Conservation (phyloP, 2,113 vertebrate species). For the Alethe diademata region DNA sequence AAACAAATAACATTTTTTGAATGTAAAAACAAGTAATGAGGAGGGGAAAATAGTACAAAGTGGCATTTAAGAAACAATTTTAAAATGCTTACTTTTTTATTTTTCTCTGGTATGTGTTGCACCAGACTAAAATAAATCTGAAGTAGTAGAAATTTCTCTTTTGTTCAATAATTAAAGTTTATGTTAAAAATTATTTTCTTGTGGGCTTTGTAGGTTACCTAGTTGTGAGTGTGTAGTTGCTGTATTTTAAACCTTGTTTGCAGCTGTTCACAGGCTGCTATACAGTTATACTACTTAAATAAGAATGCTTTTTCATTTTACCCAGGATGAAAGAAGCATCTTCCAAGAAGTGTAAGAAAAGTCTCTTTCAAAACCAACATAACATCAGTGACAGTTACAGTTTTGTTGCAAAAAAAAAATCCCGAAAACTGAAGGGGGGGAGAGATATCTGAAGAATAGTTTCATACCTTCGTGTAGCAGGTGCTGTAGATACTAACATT, state of each 20-base stretch:
- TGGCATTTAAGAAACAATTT: neutral
- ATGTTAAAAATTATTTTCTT: neutral
- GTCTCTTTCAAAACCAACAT: neutral
- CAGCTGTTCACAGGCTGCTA: neutral
- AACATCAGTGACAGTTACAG: neutral
- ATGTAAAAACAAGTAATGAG: neutral
- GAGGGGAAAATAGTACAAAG: neutral
- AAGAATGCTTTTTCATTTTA: neutral
- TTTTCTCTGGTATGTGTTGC: neutral
- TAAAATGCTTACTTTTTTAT: neutral
- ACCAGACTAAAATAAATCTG: neutral
- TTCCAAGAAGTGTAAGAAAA: neutral
- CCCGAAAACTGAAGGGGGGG: fast-evolving
- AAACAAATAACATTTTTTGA: neutral
- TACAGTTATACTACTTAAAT: neutral
- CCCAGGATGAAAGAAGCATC: neutral
- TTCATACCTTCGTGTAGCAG: neutral
- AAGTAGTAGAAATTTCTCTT: neutral
- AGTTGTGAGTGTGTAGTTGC: neutral
- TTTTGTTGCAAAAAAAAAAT: neutral
- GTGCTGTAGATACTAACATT: neutral
- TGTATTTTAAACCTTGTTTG: neutral
- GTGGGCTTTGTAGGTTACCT: neutral
- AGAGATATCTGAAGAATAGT: neutral
- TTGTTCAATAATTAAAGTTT: neutral